phyloP scores from a whole-genome alignment of 2,797 vertebrate species.

The Triplophysa bombifrons region DNA sequence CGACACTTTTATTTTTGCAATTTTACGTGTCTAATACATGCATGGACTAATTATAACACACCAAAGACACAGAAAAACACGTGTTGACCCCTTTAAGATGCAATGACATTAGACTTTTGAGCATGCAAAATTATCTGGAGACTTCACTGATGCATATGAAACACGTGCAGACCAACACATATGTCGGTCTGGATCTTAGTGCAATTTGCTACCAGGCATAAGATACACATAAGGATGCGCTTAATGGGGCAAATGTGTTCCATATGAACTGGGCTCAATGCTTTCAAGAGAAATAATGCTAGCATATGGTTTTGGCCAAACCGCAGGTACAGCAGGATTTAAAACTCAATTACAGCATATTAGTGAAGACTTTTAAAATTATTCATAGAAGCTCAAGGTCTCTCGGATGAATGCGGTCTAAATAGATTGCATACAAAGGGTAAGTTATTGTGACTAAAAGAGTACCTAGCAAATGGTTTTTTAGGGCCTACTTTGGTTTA shows the following conservation, averaged over 20 bases:
- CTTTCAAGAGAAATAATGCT: conserved; percentile 3
- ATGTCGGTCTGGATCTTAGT: neutral
- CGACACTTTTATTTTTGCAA: too few species aligned
- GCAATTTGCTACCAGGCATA: conserved; percentile 20
- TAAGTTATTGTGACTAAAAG: too few species aligned
- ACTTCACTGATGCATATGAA: neutral
- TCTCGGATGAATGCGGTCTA: neutral
- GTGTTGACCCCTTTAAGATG: neutral
- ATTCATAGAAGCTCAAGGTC: neutral
- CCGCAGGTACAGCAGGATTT: neutral
- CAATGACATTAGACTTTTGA: neutral
- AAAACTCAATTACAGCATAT: conserved; percentile 13
- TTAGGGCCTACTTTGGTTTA: too few species aligned
- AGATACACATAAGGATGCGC: neutral
- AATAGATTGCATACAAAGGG: neutral
- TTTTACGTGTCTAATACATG: too few species aligned
- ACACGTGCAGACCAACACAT: neutral
- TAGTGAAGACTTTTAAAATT: neutral
- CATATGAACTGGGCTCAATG: neutral
- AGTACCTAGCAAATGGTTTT: too few species aligned
- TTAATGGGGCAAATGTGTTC: neutral
- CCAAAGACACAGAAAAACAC: too few species aligned
- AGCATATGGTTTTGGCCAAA: neutral
- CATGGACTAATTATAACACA: too few species aligned
- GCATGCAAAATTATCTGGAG: neutral